Evolutionary conservation across 2,113 vertebrate species (phyloP).

Genomic region (Syngnathoides biaculeatus): DNA sequence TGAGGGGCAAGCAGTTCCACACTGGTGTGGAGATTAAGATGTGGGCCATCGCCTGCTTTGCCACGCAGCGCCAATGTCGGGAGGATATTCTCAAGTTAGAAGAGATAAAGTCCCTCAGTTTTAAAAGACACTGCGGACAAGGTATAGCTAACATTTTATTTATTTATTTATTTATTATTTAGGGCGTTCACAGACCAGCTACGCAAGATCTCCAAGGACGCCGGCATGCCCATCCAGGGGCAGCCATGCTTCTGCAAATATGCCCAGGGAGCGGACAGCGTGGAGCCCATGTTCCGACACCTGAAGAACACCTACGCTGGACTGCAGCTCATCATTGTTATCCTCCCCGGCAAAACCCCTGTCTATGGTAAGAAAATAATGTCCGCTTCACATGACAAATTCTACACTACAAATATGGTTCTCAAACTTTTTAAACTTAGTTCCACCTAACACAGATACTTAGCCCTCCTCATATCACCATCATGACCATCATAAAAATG

Average conservation of each 20-base stretch:
- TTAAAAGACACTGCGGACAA: background rate
- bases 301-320: constrained; percentile 99
- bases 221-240: constrained; percentile 95
- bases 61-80: constrained; percentile 95
- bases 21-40: constrained; percentile 99
- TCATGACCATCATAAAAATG: no score
- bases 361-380: constrained; percentile 79
- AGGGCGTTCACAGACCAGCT: constrained; percentile 97
- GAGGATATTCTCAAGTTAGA: constrained; percentile 98
- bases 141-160: no score
- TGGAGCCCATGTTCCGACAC: constrained; percentile 98
- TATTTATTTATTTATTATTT: no score
- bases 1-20: constrained; percentile 98
- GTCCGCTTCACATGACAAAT: background rate
- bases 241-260: constrained; percentile 99
- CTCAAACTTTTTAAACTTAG: no score
- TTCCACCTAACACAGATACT: no score
- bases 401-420: no score
- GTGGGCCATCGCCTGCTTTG: constrained; percentile 99
- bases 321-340: constrained; percentile 97
- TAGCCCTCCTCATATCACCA: no score
- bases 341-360: constrained; percentile 91
- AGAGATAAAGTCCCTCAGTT: background rate
- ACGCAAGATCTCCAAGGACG: constrained; percentile 95
- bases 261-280: constrained; percentile 93